Percentiles rank a stretch among this genome's conserved stretches.
phyloP scores from a whole-genome alignment of 2,113 vertebrate genomes.

The Oxygymnocypris stewartii region DNA sequence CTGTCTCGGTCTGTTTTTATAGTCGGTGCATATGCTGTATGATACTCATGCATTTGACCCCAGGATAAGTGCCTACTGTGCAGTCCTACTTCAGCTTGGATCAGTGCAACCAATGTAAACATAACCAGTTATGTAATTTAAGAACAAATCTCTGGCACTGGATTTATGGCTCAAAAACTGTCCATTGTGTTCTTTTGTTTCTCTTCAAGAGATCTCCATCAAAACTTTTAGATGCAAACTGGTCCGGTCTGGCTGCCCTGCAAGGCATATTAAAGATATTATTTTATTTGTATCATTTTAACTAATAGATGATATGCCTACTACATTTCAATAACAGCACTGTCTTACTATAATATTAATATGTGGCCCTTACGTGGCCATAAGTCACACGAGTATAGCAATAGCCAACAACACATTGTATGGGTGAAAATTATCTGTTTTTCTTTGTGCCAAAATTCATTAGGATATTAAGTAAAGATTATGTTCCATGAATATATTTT shows the following conservation, averaged over 20 bases:
- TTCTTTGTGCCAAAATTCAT: too few relatives aligned
- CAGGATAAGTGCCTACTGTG: constrained; percentile 25
- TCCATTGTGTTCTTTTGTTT: neutral
- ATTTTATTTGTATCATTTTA: too few relatives aligned
- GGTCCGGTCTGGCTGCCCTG: neutral
- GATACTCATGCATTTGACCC: constrained; percentile 13
- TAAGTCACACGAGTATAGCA: too few relatives aligned
- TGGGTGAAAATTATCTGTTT: too few relatives aligned
- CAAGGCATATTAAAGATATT: neutral
- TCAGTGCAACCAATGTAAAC: constrained; percentile 12
- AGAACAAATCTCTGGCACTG: constrained; percentile 5
- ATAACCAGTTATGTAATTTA: constrained; percentile 4
- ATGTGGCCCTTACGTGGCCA: too few relatives aligned
- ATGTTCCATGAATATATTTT: too few relatives aligned
- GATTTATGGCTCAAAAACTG: neutral
- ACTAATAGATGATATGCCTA: neutral
- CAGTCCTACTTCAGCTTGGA: constrained; percentile 47
- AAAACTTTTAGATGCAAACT: neutral
- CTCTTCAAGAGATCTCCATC: neutral
- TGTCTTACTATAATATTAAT: too few relatives aligned
- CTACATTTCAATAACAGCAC: neutral
- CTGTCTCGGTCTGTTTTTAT: constrained; percentile 40
- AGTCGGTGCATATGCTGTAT: constrained; percentile 23
- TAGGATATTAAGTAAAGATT: too few relatives aligned
- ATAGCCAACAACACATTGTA: too few relatives aligned